Evolutionary conservation across 2,113 vertebrate genomes (phyloP).

Genomic region (Siphamia tubifer): DNA sequence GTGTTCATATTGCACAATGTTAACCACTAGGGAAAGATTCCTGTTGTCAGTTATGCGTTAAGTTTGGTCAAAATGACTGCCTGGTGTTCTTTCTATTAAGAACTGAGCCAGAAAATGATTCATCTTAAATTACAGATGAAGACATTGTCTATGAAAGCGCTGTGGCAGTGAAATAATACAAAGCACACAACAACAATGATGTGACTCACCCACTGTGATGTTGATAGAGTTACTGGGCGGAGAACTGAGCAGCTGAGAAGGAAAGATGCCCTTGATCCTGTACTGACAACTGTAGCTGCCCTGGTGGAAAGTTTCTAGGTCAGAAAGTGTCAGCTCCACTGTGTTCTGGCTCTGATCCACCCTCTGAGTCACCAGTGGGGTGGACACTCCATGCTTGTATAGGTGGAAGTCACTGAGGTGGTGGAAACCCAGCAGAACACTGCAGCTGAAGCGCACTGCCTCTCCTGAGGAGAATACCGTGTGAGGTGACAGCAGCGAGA

Average conservation of each 20-base stretch:
- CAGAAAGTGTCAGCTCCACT: slow-evolving; percentile 72
- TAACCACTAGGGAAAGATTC: too few species aligned
- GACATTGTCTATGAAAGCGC: not conserved
- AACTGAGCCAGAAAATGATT: not conserved
- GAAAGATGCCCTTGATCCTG: slow-evolving; percentile 60
- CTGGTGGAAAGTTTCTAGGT: slow-evolving; percentile 74
- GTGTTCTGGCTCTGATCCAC: slow-evolving; percentile 65
- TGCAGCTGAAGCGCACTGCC: slow-evolving; percentile 73
- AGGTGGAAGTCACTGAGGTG: slow-evolving; percentile 76
- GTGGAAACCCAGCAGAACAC: slow-evolving; percentile 61
- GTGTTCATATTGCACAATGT: too few species aligned
- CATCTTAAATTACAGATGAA: not conserved
- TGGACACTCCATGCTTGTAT: slow-evolving; percentile 71
- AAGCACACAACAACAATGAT: not conserved
- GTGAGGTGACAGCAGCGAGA: slow-evolving; percentile 74
- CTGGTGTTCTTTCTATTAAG: too few species aligned
- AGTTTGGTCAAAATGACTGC: too few species aligned
- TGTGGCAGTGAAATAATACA: not conserved
- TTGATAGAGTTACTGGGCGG: slow-evolving; percentile 75
- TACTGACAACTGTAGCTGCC: slow-evolving; percentile 80
- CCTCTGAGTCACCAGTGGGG: slow-evolving; percentile 73
- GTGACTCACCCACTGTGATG: slow-evolving; percentile 77
- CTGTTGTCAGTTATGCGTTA: too few species aligned
- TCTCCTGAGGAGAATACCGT: slow-evolving; percentile 72
- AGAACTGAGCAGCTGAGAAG: slow-evolving; percentile 62